Conservation (phyloP, 2,888 invertebrate species). For the Pheosia tremula region DNA sequence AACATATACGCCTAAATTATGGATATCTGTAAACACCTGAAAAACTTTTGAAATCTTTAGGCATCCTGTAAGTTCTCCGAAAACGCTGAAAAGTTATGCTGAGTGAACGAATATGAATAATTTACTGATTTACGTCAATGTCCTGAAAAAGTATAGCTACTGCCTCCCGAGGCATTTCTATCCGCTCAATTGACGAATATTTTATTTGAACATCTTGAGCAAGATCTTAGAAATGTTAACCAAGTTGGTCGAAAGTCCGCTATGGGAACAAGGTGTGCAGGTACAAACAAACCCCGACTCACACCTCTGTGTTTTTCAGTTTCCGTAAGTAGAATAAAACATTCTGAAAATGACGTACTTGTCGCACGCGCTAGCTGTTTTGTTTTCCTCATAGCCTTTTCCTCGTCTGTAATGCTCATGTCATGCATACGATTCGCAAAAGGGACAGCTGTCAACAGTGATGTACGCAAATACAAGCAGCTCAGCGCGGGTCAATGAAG, state of each 20-base stretch:
- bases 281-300: no score
- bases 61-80: constrained; percentile 14
- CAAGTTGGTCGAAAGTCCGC: no score
- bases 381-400: constrained; percentile 30
- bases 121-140: constrained; percentile 1
- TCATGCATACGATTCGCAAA: constrained; percentile 33
- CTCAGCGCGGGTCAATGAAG: constrained; percentile 61
- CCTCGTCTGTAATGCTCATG: constrained; percentile 15
- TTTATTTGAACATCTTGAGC: background rate
- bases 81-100: constrained; percentile 11
- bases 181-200: background rate
- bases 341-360: background rate
- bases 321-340: no score
- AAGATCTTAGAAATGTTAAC: background rate
- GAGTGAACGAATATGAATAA: background rate
- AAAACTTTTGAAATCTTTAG: constrained; percentile 21
- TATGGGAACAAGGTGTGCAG: no score
- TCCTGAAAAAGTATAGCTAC: background rate
- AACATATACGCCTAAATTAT: constrained; percentile 26
- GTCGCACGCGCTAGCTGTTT: background rate
- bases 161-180: no score
- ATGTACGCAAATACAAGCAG: constrained; percentile 37
- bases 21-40: constrained; percentile 32
- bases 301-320: no score
- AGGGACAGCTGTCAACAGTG: constrained; percentile 34